Evolutionary conservation across 2,888 invertebrate species (phyloP).

Genomic region (Chloroclysta siterata): DNA sequence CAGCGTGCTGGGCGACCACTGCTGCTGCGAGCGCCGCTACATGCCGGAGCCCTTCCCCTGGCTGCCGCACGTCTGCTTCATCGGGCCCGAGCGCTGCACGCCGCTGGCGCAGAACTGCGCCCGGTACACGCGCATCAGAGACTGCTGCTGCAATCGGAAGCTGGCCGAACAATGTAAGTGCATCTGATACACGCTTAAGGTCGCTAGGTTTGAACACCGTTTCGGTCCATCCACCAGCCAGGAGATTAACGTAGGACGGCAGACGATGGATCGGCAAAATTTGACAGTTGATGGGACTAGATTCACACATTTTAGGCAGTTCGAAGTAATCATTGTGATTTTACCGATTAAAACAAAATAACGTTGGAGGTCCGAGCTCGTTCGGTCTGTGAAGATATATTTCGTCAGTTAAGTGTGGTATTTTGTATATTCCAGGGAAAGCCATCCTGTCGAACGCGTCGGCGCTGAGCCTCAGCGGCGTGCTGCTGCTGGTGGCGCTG

Average conservation of each 20-base stretch:
- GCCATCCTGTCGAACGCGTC: constrained; percentile 64
- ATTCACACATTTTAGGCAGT: no score
- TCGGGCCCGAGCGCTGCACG: constrained; percentile 85
- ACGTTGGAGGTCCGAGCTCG: no score
- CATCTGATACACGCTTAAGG: not conserved
- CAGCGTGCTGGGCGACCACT: constrained; percentile 82
- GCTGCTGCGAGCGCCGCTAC: constrained; percentile 84
- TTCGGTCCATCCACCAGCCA: no score
- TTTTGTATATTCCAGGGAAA: constrained; percentile 63
- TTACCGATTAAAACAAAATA: no score
- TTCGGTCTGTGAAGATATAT: no score
- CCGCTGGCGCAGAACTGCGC: constrained; percentile 86
- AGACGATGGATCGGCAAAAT: no score
- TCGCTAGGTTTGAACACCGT: no score
- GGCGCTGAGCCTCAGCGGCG: constrained; percentile 55
- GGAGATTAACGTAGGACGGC: no score
- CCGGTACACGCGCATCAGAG: constrained; percentile 85
- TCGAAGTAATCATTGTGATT: no score
- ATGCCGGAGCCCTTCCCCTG: constrained; percentile 87
- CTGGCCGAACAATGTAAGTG: constrained; percentile 86
- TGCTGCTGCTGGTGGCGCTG: constrained; percentile 59
- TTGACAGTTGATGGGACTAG: no score
- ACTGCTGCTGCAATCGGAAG: constrained; percentile 87
- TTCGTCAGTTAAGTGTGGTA: not conserved
- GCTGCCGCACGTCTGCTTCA: constrained; percentile 88